These are phyloP conservation scores for Echinometra lucunter DNA, from an alignment of 53 echinoderm and acorn worm genomes.

Conservation along the genomic window DNA sequence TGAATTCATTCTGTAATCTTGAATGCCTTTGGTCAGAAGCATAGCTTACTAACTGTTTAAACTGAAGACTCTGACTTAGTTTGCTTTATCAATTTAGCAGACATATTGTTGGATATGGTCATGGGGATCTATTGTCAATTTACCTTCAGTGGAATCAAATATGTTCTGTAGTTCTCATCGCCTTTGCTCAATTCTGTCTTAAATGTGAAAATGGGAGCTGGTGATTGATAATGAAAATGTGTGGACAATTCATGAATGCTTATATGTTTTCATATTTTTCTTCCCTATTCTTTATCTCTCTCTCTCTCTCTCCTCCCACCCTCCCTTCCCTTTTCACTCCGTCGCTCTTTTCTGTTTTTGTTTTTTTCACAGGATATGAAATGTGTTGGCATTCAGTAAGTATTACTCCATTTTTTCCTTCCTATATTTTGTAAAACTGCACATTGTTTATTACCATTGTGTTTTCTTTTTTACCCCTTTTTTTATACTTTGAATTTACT, in stretches of 20 bases:
- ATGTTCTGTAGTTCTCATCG: neutral
- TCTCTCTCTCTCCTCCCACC: neutral
- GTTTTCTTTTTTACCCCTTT: no score
- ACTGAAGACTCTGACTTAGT: no score
- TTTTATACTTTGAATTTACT: no score
- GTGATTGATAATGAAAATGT: neutral
- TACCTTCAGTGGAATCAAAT: neutral
- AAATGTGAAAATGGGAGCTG: neutral
- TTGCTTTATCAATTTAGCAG: no score
- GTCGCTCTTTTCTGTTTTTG: neutral
- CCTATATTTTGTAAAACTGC: no score
- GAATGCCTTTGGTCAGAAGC: no score
- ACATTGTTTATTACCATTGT: no score
- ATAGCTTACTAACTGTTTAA: no score
- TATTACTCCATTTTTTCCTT: neutral
- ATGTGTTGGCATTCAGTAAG: slow-evolving; percentile 97
- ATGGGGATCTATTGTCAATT: neutral
- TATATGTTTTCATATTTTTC: neutral
- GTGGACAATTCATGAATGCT: neutral
- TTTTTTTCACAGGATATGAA: slow-evolving; percentile 90
- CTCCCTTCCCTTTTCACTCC: neutral
- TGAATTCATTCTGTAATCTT: no score
- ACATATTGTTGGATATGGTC: neutral
- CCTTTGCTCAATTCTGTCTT: neutral
- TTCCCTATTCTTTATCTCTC: neutral